Base-by-base conservation (phyloP, 2,113 vertebrate genomes). In the Strix uralensis region DNA sequence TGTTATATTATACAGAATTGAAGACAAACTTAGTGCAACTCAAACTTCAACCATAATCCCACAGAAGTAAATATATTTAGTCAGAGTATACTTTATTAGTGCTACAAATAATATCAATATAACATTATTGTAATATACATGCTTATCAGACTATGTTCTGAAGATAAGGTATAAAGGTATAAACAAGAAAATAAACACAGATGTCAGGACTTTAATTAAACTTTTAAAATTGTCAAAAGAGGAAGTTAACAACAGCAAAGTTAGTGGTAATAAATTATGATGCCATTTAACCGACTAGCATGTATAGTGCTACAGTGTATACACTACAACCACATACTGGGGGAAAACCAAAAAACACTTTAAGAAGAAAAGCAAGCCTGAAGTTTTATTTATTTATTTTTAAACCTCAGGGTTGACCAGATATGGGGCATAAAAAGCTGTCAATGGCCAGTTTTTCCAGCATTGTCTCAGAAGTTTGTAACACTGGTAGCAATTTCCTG, bases 171-270 rank as follows among this genome's bases (percentile, higher is more conserved):
- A 97, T 44, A 44, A 44, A 44, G 16, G 44, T 44, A 44, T 46
- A 46, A 46, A 46, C 44, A 46, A 46, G 44, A 46, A 96, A 96
- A 84, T 96, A 97, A 98, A 98, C 96, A 97, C 93, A 98, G 97
- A 97, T 96, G 96, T 86, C 95, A 95, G 61, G 92, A 97, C 89
- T 94, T 92, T 96, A 97, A 97, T 96, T 79, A 93, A 52, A 94
- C 63, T 88, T 94, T 86, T 42, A 92, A 97, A 96, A 88, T 83
- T 96, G 94, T 95, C 94, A 98, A 97, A 98, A 97, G 87, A 97
- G 49, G 61, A 96, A 96, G 51, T 79, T 96, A 55, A 92, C 62
- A 94, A 80, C 72, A 96, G 87, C 74, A 96, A 88, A 97, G 71
- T 62, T 81, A 87, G 40, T 32, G 44, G 44, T 91, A 96, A 91